Percentiles rank a stretch among this genome's conserved stretches.
phyloP scores from a whole-genome alignment of 2,888 invertebrate genomes.

The Ametastegia equiseti region DNA sequence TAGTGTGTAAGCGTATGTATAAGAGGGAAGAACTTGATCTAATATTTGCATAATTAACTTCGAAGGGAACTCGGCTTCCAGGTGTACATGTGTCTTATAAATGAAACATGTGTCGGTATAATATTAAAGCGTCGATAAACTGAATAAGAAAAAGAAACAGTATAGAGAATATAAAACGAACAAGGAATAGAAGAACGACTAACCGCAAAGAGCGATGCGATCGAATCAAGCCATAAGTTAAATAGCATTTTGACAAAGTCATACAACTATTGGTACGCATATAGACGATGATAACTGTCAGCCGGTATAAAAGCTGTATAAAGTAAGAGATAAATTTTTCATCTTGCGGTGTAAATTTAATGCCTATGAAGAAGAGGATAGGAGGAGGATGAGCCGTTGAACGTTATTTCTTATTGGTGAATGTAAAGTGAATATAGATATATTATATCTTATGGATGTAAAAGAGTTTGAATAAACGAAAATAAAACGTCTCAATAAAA shows the following conservation, averaged over 20 bases:
- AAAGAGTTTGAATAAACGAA: slow-evolving; percentile 14
- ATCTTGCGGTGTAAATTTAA: not conserved
- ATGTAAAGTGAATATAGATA: not conserved
- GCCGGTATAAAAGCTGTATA: slow-evolving; percentile 10
- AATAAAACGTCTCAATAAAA: slow-evolving; percentile 45
- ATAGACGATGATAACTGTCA: not conserved
- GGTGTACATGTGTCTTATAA: slow-evolving; percentile 15
- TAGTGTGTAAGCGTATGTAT: too few species aligned
- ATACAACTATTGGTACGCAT: not conserved
- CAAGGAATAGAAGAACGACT: not conserved
- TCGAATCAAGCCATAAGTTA: not conserved
- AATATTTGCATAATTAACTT: slow-evolving; percentile 42
- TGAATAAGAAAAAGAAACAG: not conserved
- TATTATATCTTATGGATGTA: too few species aligned
- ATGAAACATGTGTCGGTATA: slow-evolving; percentile 39
- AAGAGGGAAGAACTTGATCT: slow-evolving; percentile 8
- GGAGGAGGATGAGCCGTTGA: not conserved
- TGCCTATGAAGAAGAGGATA: not conserved
- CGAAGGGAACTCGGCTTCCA: slow-evolving; percentile 33
- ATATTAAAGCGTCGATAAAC: slow-evolving; percentile 7
- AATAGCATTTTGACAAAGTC: slow-evolving; percentile 22
- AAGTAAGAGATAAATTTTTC: slow-evolving; percentile 14
- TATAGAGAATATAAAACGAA: not conserved
- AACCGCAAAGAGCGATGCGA: not conserved
- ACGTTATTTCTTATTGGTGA: not conserved